These are phyloP conservation scores for Stichodactyla helianthus DNA, from an alignment of 64 coral and sea anemone species.

Conservation along the genomic window DNA sequence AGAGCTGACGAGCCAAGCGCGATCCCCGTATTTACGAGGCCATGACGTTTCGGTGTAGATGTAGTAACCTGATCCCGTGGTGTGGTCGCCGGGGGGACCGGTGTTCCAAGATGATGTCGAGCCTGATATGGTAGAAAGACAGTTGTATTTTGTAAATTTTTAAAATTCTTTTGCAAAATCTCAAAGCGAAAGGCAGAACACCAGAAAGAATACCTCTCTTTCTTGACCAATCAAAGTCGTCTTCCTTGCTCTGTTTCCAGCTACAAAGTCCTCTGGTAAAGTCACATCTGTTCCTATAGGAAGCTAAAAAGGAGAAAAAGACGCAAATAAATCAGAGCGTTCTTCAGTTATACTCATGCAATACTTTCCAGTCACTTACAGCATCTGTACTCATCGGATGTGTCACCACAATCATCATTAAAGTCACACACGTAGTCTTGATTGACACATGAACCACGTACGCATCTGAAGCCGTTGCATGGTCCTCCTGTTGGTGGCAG, in stretches of 20 bases:
- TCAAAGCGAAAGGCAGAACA: not conserved
- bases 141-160: not conserved
- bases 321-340: not conserved
- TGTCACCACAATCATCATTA: constrained; percentile 64
- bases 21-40: constrained; percentile 73
- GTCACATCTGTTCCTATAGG: constrained; percentile 58
- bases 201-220: constrained; percentile 25
- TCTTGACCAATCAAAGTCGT: constrained; percentile 79
- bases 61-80: constrained; percentile 62
- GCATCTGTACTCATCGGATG: constrained; percentile 38
- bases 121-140: not conserved
- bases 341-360: not conserved
- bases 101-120: constrained; percentile 27
- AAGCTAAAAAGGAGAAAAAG: constrained; percentile 18
- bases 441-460: constrained; percentile 26
- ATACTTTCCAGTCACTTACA: constrained; percentile 13
- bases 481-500: constrained; percentile 44
- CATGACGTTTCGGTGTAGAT: constrained; percentile 83
- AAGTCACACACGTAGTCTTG: constrained; percentile 55
- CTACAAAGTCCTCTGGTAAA: constrained; percentile 64
- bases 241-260: constrained; percentile 81
- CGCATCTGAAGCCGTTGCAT: constrained; percentile 24
- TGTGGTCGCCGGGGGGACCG: constrained; percentile 27
- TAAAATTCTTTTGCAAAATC: not conserved
- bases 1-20: constrained; percentile 62